Percentiles rank a stretch among this genome's conserved stretches.
phyloP scores from a whole-genome alignment of 2,888 invertebrate species.

The Bembecia ichneumoniformis region DNA sequence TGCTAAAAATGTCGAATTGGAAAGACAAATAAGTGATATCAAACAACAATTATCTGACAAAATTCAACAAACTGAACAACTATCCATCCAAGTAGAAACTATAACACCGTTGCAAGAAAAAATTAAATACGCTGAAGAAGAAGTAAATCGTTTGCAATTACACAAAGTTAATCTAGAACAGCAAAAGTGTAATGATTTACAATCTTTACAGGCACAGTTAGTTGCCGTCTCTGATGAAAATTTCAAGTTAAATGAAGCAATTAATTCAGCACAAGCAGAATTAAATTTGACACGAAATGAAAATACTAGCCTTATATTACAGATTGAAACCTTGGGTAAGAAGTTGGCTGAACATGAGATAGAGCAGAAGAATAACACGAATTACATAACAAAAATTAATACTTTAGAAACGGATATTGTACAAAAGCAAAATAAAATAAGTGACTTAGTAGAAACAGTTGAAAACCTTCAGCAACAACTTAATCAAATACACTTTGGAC shows the following conservation, averaged over 20 bases:
- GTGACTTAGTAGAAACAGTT: conserved; percentile 39
- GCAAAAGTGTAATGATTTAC: conserved; percentile 35
- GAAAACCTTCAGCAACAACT: conserved; percentile 43
- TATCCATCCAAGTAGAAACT: conserved; percentile 42
- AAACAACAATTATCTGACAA: conserved; percentile 42
- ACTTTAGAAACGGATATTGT: conserved; percentile 46
- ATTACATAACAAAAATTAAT: conserved; percentile 48
- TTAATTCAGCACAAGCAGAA: conserved; percentile 33
- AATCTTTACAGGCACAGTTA: conserved; percentile 31
- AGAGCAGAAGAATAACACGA: conserved; percentile 51
- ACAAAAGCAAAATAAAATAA: conserved; percentile 48
- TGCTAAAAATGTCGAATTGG: conserved; percentile 75
- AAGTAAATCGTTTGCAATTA: conserved; percentile 39
- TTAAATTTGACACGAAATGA: conserved; percentile 32
- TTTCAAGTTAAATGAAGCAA: conserved; percentile 26
- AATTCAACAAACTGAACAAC: conserved; percentile 41
- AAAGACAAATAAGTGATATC: conserved; percentile 57
- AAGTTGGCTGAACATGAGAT: conserved; percentile 55
- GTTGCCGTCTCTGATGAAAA: conserved; percentile 22
- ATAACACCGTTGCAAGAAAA: conserved; percentile 50
- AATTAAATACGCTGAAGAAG: conserved; percentile 50
- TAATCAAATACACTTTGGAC: conserved; percentile 53
- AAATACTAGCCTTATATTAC: conserved; percentile 31
- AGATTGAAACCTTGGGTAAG: conserved; percentile 46
- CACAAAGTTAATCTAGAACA: conserved; percentile 37